Evolutionary conservation across 2,888 invertebrate species (phyloP).

Genomic region (Thelaira solivaga): DNA sequence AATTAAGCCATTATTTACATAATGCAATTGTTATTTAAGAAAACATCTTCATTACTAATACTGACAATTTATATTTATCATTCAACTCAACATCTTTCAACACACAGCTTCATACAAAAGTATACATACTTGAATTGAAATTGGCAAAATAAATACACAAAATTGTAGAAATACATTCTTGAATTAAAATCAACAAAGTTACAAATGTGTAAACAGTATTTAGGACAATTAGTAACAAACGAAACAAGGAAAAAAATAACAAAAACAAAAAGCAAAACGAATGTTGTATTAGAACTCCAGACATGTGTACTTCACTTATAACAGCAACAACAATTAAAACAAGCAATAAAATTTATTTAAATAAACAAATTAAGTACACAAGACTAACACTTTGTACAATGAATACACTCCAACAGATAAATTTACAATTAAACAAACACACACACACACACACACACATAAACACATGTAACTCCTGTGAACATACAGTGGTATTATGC

Average conservation of each 20-base stretch:
- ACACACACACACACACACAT: neutral
- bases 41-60: neutral
- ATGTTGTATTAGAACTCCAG: slow-evolving; percentile 10
- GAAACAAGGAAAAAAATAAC: neutral
- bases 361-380: slow-evolving; percentile 48
- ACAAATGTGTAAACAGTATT: slow-evolving; percentile 26
- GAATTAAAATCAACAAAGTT: slow-evolving; percentile 4
- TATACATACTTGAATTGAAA: neutral
- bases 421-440: neutral
- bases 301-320: slow-evolving; percentile 18
- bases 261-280: neutral
- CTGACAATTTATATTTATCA: neutral
- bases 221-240: slow-evolving; percentile 19
- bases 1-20: neutral
- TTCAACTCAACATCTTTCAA: neutral
- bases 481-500: neutral
- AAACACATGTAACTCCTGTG: neutral
- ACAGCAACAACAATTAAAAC: slow-evolving; percentile 11
- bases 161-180: slow-evolving; percentile 3
- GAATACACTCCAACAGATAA: neutral
- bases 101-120: neutral
- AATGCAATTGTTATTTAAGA: neutral
- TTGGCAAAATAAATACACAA: neutral
- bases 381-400: slow-evolving; percentile 25
- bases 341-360: slow-evolving; percentile 31